These are phyloP conservation scores for Trichogramma dendrolimi DNA, from an alignment of 2,888 invertebrate species.

Conservation along the genomic window DNA sequence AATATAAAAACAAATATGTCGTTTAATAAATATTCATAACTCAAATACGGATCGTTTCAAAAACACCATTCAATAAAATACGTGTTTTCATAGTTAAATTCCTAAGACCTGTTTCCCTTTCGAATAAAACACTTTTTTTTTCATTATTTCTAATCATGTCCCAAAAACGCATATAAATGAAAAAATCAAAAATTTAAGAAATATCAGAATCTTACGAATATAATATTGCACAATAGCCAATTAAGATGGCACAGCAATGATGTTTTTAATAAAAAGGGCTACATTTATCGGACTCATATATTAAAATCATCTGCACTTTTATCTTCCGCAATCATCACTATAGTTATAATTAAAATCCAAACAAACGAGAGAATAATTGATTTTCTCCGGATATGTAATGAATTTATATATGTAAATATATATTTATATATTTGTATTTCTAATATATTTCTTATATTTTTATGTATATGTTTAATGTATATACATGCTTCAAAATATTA, in stretches of 20 bases:
- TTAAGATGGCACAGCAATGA: slow-evolving; percentile 23
- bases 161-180: too few species aligned
- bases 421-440: slow-evolving; percentile 35
- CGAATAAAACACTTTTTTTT: neutral
- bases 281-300: slow-evolving; percentile 32
- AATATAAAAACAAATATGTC: too few species aligned
- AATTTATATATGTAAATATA: slow-evolving; percentile 44
- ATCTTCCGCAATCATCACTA: neutral
- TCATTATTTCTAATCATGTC: neutral
- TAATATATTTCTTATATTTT: slow-evolving; percentile 1
- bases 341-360: slow-evolving; percentile 28
- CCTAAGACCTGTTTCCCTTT: neutral
- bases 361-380: slow-evolving; percentile 41
- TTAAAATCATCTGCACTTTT: slow-evolving; percentile 12
- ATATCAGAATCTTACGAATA: slow-evolving; percentile 28
- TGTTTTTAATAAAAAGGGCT: slow-evolving; percentile 5
- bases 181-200: too few species aligned
- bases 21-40: too few species aligned
- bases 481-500: slow-evolving; percentile 50
- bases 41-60: too few species aligned
- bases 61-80: too few species aligned
- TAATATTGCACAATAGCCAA: slow-evolving; percentile 44
- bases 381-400: neutral
- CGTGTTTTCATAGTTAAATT: too few species aligned
- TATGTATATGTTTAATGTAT: slow-evolving; percentile 33